These are phyloP conservation scores for Paragorgia papillata DNA, from an alignment of 92 coral and sea anemone species.

Conservation along the genomic window DNA sequence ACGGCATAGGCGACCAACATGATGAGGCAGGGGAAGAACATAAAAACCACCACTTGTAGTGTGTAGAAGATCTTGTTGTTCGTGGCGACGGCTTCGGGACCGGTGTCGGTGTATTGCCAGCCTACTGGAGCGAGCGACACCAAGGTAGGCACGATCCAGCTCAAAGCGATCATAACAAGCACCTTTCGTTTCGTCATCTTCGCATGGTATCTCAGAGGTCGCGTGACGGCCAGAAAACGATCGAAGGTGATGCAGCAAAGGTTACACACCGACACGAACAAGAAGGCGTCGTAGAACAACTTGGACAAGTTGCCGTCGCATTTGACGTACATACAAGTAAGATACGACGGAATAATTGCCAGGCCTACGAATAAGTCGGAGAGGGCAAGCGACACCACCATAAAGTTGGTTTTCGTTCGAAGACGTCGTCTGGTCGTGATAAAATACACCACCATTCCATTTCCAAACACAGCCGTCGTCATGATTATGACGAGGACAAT, in stretches of 20 bases:
- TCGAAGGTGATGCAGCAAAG: constrained; percentile 71
- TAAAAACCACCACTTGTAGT: constrained; percentile 71
- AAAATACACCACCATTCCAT: constrained; percentile 67
- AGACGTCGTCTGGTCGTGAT: constrained; percentile 66
- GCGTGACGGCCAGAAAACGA: constrained; percentile 59
- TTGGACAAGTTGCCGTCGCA: constrained; percentile 71
- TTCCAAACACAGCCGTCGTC: constrained; percentile 62
- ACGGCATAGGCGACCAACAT: constrained; percentile 72
- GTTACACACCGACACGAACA: constrained; percentile 78
- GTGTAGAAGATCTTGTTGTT: constrained; percentile 71
- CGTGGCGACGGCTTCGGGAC: background rate
- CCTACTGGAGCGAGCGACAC: constrained; percentile 61
- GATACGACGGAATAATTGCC: constrained; percentile 72
- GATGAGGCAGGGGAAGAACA: constrained; percentile 73
- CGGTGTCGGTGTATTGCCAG: constrained; percentile 69
- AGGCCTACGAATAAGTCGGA: constrained; percentile 72
- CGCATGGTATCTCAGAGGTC: constrained; percentile 56
- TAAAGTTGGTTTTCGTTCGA: constrained; percentile 73
- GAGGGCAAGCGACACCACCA: constrained; percentile 73
- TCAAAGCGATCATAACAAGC: constrained; percentile 50
- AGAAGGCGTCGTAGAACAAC: constrained; percentile 70
- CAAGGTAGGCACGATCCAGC: constrained; percentile 71
- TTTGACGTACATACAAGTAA: constrained; percentile 62
- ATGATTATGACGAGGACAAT: constrained; percentile 46
- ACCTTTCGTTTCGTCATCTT: constrained; percentile 49